Evolutionary conservation across 2,113 vertebrate genomes (phyloP).

Genomic region (Semicossyphus pulcher): DNA sequence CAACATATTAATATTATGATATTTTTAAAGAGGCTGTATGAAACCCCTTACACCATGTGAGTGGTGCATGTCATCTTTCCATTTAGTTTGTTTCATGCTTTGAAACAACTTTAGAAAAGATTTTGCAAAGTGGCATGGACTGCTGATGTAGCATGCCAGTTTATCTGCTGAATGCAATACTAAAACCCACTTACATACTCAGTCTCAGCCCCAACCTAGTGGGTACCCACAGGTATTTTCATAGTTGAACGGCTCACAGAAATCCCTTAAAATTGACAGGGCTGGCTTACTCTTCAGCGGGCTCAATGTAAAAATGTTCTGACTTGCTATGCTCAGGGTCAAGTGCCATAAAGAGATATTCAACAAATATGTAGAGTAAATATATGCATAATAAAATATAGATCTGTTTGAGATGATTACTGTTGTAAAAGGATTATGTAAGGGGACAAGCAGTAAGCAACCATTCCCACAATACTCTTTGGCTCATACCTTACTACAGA

Average conservation of each 20-base stretch:
- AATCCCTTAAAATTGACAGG: slow-evolving; percentile 60
- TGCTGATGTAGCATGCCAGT: slow-evolving; percentile 54
- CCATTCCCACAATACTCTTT: slow-evolving; percentile 39
- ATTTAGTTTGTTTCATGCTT: too few relatives aligned
- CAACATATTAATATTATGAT: too few relatives aligned
- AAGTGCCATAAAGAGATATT: too few relatives aligned
- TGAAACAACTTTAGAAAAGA: slow-evolving; percentile 31
- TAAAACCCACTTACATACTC: slow-evolving; percentile 46
- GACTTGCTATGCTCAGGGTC: background rate
- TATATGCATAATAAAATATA: slow-evolving; percentile 32
- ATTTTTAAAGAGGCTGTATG: too few relatives aligned
- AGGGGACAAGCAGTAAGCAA: slow-evolving; percentile 23
- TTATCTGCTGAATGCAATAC: slow-evolving; percentile 61
- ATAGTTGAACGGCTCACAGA: slow-evolving; percentile 55
- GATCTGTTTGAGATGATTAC: slow-evolving; percentile 39
- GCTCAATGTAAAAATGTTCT: slow-evolving; percentile 29
- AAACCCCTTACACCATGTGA: too few relatives aligned
- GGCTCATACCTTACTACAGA: slow-evolving; percentile 2
- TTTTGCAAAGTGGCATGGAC: slow-evolving; percentile 31
- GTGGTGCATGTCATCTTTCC: too few relatives aligned
- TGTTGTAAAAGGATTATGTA: slow-evolving; percentile 16
- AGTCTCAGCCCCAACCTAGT: slow-evolving; percentile 49
- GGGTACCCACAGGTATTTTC: slow-evolving; percentile 53
- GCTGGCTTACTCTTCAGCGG: slow-evolving; percentile 52
- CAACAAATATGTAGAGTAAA: too few relatives aligned